Base-by-base conservation (phyloP, 2,888 invertebrate species). In the Eupithecia insigniata region DNA sequence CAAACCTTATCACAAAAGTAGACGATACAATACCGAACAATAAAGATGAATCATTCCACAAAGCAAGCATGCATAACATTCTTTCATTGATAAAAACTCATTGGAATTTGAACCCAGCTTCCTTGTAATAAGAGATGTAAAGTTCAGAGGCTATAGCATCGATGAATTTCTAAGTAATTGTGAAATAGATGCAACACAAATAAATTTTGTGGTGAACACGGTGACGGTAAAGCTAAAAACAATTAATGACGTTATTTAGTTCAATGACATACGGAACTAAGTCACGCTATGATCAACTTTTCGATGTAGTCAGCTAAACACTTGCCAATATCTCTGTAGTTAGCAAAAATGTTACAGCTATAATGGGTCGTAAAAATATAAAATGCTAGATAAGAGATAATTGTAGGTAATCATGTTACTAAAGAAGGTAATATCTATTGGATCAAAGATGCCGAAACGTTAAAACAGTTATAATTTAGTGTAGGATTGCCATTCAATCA, bases 71-170 rank as follows among this genome's bases (percentile, higher is more conserved):
- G 70, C 69, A 55, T 64, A 82, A 80, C 83, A 82, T 84, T 85
- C 80, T 80, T 81, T 75, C 75, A 75, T 77, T 76, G 76, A 74
- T 74, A 70, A 76, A 79, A 80, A 39, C 55, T 58, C 74, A 76
- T 72, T 71, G 72, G 69, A 83, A 74, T 81, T 81, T 84, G 70
- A 77, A 82, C 83, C 80, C 74, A 83, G 76, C 62, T 16, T n/a
- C 34, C 0, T 66, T 77, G 70, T 60, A 69, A 69, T 74, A 69
- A 18, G 43, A 69, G n/a, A 65, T 55, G 58, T 68, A 66, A 46
- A 62, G 7, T 18, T 46, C 22, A 39, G 34, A 39, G 30, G 55
- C 30, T 36, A 61, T 61, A 43, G 74, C 73, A 75, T 71, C 78
- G 72, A 67, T 79, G 79, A 79, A 77, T 69, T 75, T 67, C 65